A percentile compares a stretch with the other conserved stretches of the same genome.
These are phyloP conservation scores for Patella vulgata DNA, from an alignment of 1,140 invertebrate species.

Conservation along the genomic window DNA sequence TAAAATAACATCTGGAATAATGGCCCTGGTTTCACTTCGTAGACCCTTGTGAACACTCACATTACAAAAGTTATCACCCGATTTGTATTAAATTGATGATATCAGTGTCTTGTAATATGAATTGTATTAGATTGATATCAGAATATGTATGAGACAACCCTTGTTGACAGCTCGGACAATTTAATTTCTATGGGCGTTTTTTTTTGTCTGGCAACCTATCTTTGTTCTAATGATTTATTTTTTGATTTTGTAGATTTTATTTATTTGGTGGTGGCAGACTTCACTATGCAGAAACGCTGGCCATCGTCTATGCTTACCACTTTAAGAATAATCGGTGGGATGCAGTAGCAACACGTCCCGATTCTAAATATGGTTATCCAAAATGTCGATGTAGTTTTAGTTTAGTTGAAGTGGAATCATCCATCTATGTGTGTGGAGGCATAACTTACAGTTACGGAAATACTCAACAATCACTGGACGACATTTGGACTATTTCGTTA, in stretches of 20 bases:
- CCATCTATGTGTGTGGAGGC: conserved; percentile 38
- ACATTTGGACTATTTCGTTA: conserved; percentile 34
- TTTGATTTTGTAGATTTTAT: conserved; percentile 24
- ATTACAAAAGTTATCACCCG: no score
- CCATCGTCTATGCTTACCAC: conserved; percentile 31
- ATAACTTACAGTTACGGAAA: conserved; percentile 17
- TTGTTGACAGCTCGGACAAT: no score
- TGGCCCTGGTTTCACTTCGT: no score
- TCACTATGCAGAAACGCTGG: conserved; percentile 23
- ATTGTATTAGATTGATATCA: no score
- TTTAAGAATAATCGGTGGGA: conserved; percentile 25
- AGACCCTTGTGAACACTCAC: no score
- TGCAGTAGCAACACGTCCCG: conserved; percentile 5
- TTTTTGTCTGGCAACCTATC: no score
- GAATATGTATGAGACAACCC: no score
- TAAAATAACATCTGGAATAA: no score
- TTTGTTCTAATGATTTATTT: no score
- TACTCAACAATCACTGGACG: conserved; percentile 16
- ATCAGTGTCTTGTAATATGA: no score
- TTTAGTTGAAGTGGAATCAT: conserved; percentile 24
- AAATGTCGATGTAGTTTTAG: conserved; percentile 33
- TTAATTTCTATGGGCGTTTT: no score
- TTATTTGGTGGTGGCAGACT: conserved; percentile 36
- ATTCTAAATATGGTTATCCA: conserved; percentile 25
- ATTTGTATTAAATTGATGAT: no score